Conservation (phyloP, 1,140 invertebrate species). For the Leptestheria dahalacensis region DNA sequence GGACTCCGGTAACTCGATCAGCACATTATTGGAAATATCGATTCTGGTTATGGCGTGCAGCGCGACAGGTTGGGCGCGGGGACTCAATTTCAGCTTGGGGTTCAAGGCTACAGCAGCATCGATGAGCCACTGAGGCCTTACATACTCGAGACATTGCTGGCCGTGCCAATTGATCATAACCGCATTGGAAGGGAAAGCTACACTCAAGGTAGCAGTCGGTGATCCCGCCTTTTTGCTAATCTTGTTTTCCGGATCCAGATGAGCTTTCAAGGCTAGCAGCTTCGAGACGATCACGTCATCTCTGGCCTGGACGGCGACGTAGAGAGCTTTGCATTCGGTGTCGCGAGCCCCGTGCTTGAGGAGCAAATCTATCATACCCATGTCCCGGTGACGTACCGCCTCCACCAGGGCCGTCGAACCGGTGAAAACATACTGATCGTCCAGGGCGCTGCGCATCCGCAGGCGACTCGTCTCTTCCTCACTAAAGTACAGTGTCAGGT, state of each 20-base stretch:
- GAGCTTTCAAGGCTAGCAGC: conserved; percentile 55
- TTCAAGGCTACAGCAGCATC: conserved; percentile 71
- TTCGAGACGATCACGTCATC: conserved; percentile 58
- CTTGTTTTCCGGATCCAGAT: conserved; percentile 63
- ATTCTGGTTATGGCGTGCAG: conserved; percentile 81
- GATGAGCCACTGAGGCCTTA: conserved; percentile 60
- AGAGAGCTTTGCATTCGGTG: conserved; percentile 64
- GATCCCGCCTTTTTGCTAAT: conserved; percentile 67
- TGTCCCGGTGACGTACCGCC: conserved; percentile 49
- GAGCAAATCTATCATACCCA: conserved; percentile 52
- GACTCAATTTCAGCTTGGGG: conserved; percentile 54
- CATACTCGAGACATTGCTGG: conserved; percentile 50
- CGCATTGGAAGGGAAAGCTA: conserved; percentile 55
- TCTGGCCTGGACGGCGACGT: conserved; percentile 47
- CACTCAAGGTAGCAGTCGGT: conserved; percentile 41
- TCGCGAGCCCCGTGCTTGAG: conserved; percentile 74
- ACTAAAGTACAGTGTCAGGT: conserved; percentile 32
- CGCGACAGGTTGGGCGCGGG: conserved; percentile 50
- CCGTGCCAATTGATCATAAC: conserved; percentile 93
- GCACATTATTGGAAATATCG: conserved; percentile 81
- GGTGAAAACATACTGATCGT: conserved; percentile 19
- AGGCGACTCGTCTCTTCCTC: conserved; percentile 16
- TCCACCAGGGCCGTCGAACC: conserved; percentile 37
- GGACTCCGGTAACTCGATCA: conserved; percentile 59
- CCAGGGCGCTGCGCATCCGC: conserved; percentile 16